Percentiles rank a stretch among this genome's conserved stretches.
These are phyloP conservation scores for Micropterix aruncella DNA, from an alignment of 2,888 invertebrate species.

Conservation along the genomic window DNA sequence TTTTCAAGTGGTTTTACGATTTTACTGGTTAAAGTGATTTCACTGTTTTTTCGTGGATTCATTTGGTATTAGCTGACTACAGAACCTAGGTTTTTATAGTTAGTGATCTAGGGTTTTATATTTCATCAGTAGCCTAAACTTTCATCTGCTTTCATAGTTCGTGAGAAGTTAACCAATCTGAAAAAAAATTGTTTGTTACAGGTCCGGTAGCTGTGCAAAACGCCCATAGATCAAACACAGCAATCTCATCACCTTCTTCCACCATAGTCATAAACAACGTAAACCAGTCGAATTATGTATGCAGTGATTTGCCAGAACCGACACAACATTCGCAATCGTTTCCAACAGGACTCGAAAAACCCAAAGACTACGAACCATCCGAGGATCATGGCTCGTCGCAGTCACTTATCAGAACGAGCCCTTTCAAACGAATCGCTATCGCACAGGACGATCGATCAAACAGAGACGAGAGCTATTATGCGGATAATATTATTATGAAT, in stretches of 20 bases:
- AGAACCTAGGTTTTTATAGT: too few relatives aligned
- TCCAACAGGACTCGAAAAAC: neutral
- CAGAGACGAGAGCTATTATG: neutral
- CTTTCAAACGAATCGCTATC: neutral
- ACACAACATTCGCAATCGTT: neutral
- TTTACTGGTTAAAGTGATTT: too few relatives aligned
- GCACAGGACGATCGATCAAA: neutral
- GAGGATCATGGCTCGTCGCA: neutral
- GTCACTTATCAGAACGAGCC: neutral
- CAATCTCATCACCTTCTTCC: constrained; percentile 34
- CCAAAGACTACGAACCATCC: neutral
- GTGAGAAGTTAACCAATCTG: too few relatives aligned
- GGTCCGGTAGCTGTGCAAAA: constrained; percentile 22
- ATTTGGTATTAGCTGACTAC: too few relatives aligned
- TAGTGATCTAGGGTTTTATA: too few relatives aligned
- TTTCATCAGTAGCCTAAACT: too few relatives aligned
- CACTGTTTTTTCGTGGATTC: too few relatives aligned
- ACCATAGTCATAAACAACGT: constrained; percentile 32
- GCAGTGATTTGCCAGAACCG: constrained; percentile 17
- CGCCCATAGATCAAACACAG: constrained; percentile 23
- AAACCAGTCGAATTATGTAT: constrained; percentile 33
- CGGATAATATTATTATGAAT: neutral
- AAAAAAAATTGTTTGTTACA: too few relatives aligned
- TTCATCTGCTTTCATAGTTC: too few relatives aligned
- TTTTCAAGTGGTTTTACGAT: too few relatives aligned